These are phyloP conservation scores for Psittacula echo DNA, from an alignment of 2,797 vertebrate genomes.

Conservation along the genomic window DNA sequence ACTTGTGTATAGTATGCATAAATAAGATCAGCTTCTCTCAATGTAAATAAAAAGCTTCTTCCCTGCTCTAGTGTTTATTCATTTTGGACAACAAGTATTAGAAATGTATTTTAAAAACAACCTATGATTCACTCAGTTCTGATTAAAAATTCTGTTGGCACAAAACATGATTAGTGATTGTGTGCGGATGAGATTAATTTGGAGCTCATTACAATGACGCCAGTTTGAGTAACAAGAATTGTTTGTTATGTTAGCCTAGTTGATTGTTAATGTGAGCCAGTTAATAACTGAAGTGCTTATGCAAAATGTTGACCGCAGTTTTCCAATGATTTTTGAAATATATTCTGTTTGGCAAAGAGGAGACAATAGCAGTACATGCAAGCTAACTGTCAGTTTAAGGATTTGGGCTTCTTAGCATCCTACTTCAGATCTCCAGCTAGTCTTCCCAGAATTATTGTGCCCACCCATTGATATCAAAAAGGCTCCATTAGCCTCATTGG, in stretches of 20 bases:
- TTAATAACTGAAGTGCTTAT: conserved; percentile 47
- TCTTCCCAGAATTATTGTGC: neutral
- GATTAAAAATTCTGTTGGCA: conserved; percentile 66
- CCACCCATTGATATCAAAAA: neutral
- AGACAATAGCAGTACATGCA: neutral
- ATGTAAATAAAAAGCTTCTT: conserved; percentile 54
- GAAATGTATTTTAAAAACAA: conserved; percentile 70
- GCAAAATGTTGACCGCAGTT: conserved; percentile 49
- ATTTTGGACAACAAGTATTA: conserved; percentile 57
- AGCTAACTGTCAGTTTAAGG: neutral
- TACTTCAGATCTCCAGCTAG: neutral
- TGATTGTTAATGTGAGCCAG: conserved; percentile 56
- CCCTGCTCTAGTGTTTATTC: conserved; percentile 47
- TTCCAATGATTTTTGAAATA: conserved; percentile 1
- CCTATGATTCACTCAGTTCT: conserved; percentile 56
- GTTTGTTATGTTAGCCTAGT: conserved; percentile 63
- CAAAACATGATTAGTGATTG: conserved; percentile 59
- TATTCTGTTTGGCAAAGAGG: neutral
- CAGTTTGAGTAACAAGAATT: conserved; percentile 67
- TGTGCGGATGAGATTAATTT: conserved; percentile 69
- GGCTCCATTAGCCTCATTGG: neutral
- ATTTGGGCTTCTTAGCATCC: neutral
- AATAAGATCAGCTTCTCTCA: conserved; percentile 31
- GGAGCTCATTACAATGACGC: conserved; percentile 65
- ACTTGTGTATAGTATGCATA: neutral